Percentiles rank a stretch among this genome's conserved stretches.
Evolutionary conservation across 2,888 invertebrate genomes (phyloP).

Genomic region (Agonum fuliginosum): DNA sequence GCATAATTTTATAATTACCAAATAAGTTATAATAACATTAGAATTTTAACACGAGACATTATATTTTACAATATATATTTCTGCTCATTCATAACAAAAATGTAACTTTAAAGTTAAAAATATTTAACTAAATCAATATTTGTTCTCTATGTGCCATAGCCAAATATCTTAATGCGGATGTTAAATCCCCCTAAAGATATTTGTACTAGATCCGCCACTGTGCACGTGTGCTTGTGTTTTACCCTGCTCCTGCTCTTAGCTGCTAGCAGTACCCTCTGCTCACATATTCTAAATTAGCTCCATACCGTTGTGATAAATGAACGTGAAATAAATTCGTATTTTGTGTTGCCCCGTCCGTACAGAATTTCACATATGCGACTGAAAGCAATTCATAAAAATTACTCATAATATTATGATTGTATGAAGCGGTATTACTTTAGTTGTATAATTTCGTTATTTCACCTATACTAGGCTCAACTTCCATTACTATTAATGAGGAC

Average conservation of each 20-base stretch:
- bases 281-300: slow-evolving; percentile 22
- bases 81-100: too few species aligned
- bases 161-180: too few species aligned
- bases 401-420: background rate
- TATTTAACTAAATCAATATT: too few species aligned
- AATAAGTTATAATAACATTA: too few species aligned
- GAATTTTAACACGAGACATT: too few species aligned
- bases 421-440: background rate
- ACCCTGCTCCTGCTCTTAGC: background rate
- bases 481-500: background rate
- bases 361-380: slow-evolving; percentile 16
- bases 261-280: background rate
- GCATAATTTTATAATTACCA: too few species aligned
- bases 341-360: background rate
- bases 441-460: slow-evolving; percentile 9
- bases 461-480: background rate
- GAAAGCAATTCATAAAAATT: background rate
- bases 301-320: slow-evolving; percentile 26
- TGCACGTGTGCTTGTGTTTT: slow-evolving; percentile 19
- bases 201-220: too few species aligned
- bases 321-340: slow-evolving; percentile 39
- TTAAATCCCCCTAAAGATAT: too few species aligned
- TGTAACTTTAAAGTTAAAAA: too few species aligned
- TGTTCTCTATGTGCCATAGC: too few species aligned
- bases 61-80: too few species aligned